Base-by-base conservation (phyloP, 2,888 invertebrate species). In the Monoplex corrugatus region DNA sequence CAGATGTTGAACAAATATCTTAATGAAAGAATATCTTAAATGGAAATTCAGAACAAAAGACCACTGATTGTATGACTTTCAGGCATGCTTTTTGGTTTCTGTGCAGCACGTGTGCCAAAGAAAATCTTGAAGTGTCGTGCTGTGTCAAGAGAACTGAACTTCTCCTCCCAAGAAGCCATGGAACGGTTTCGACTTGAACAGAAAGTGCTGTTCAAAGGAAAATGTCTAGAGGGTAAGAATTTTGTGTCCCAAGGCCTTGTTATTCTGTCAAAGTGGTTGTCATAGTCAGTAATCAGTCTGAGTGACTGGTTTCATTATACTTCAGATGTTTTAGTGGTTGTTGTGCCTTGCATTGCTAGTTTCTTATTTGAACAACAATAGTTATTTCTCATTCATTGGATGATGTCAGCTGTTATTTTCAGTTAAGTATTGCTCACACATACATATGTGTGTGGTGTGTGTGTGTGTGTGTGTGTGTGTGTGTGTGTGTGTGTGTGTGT, bases 161-260 rank as follows among this genome's bases (percentile, higher is more conserved):
- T 97, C 94, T 96, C 97, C 32, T 97, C 97, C 23, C 95, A 98
- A 78, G 98, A 99, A 96, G 97, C 98, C 16, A 98, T 99, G 97
- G 98, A 99, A 92, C 98, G 98, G 96, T 99, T 99, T 96, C 97
- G 99, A 91, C 96, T 99, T 92, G 99, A 99, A 96, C 99, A 98
- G 95, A 97, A 97, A 94, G 97, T 97, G 50, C 96, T 97, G 87
- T 97, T 97, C 92, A 97, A 98, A 97, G 99, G 98, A 0, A 97
- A 98, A 91, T 98, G 98, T 94, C 97, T 99, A 94, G 99, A 99
- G 96, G 96, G 96, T 96, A 92, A 91, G 84, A 50, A 19, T n/a
- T 32, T 45, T n/a, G n/a, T n/a, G n/a, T n/a, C 5, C 28, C 68
- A 68, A 28, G 28, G 28, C 68, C 5, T 5, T 50, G 50, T 13